Evolutionary conservation across 2,797 vertebrate genomes (phyloP), one percentile per base, ranked within the genome.

Genomic region (Anabas testudineus): DNA sequence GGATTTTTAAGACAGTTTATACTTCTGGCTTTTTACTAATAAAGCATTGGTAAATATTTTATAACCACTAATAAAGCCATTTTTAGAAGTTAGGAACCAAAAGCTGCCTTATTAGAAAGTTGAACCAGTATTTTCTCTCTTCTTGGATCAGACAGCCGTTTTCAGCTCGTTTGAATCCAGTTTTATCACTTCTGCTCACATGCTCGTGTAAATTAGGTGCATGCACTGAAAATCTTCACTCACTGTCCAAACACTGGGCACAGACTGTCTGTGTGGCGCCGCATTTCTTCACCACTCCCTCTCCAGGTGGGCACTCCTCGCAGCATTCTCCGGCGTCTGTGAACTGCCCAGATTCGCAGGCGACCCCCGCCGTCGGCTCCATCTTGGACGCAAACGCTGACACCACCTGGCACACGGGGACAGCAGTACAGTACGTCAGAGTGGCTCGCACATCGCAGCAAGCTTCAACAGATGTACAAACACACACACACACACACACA

Each of bases 221-320:
- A 53, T 47, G 37, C 24, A 32, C 51, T 45, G 6, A 42, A 65
- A 49, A 36, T 46, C 14, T 71, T 42, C 81, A 98, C 97, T 98
- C 88, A 99, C 97, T 99, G 95, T 99, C 97, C 91, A 96, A 86
- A 90, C 97, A 99, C 82, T 95, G 95, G 73, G 93, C 72, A 1
- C 97, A 99, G 74, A 95, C 88, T 0, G 97, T 98, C 92, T 98
- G 96, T 62, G 93, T 93, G 52, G 62, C 85, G 30, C 95, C 96
- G 0, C 97, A 99, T 21, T 86, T 87, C 80, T 88, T 91, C 74
- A 88, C 80, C 70, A 98, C 93, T 0, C 97, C 97, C 67, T 99
- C 97, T 1, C 97, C 97, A 26, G 96, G 91, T 74, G 95, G 95
- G 83, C 97, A 99, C 78, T 94, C 75, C 70, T 71, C 76, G 84